A percentile compares a stretch with the other conserved stretches of the same genome.
These are phyloP conservation scores for Diarsia brunnea DNA, from an alignment of 2,888 invertebrate species.

Conservation along the genomic window DNA sequence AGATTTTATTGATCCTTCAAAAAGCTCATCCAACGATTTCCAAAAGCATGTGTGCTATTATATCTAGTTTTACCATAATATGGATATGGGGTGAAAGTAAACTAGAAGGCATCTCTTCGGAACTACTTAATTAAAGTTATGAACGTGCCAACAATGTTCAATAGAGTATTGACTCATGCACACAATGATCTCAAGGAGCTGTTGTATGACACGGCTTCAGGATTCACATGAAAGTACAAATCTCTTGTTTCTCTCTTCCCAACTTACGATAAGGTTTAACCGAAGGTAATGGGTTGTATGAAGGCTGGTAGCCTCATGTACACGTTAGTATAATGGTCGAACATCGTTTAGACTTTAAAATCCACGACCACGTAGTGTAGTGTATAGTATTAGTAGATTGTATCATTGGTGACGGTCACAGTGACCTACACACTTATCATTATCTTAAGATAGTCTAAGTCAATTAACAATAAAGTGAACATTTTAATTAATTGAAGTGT, in stretches of 20 bases:
- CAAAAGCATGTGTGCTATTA: neutral
- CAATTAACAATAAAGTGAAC: constrained; percentile 45
- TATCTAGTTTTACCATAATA: neutral
- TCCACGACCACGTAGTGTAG: constrained; percentile 2
- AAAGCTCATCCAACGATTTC: neutral
- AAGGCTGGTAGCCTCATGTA: constrained; percentile 8
- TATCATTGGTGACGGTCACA: constrained; percentile 23
- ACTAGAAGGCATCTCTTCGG: neutral
- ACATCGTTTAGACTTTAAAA: constrained; percentile 15
- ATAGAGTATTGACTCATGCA: neutral
- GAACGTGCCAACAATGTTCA: neutral
- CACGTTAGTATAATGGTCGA: constrained; percentile 4
- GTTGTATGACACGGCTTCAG: constrained; percentile 51
- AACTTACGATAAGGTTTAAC: constrained; percentile 26
- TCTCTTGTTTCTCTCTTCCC: constrained; percentile 22
- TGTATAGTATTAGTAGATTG: constrained; percentile 39
- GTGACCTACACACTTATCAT: constrained; percentile 1
- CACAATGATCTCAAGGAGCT: constrained; percentile 60
- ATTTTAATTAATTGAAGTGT: constrained; percentile 14
- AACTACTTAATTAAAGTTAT: neutral
- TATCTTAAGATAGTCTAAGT: constrained; percentile 22
- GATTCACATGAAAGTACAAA: constrained; percentile 62
- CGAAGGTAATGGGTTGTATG: constrained; percentile 16
- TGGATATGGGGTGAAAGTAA: too few relatives aligned
- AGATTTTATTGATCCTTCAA: constrained; percentile 3